Conservation (phyloP, 2,797 vertebrate genomes). For the Premnoplex brunnescens region DNA sequence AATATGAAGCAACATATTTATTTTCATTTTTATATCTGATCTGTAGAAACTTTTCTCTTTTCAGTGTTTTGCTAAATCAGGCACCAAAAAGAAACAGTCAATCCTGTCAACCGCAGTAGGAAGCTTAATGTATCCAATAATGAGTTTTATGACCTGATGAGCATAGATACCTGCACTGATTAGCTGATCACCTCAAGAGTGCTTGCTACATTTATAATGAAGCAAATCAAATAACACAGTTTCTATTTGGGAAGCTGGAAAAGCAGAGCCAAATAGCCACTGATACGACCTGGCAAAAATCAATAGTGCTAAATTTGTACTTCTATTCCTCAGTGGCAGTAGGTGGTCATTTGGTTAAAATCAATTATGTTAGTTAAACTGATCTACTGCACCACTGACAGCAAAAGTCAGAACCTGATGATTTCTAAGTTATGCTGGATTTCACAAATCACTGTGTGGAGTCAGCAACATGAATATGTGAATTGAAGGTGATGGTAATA, state of each 20-base stretch:
- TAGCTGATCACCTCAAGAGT: slow-evolving; percentile 43
- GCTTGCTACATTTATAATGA: slow-evolving; percentile 28
- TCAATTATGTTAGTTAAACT: background rate
- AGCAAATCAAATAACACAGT: background rate
- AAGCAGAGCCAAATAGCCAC: background rate
- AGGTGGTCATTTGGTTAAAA: slow-evolving; percentile 7
- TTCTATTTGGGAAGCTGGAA: background rate
- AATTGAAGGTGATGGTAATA: background rate
- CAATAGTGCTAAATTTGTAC: background rate
- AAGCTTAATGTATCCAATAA: slow-evolving; percentile 38
- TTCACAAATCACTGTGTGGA: background rate
- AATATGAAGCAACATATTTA: slow-evolving; percentile 11
- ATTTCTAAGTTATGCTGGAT: background rate
- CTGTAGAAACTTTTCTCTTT: background rate
- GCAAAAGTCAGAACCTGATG: slow-evolving; percentile 10
- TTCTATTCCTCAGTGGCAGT: background rate
- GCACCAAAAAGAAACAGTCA: background rate
- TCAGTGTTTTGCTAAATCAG: background rate
- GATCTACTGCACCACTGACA: background rate
- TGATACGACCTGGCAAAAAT: background rate
- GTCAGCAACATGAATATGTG: background rate
- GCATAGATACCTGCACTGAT: slow-evolving; percentile 13
- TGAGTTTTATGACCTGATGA: slow-evolving; percentile 59
- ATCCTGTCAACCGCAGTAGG: background rate
- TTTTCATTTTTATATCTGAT: background rate